These are phyloP conservation scores for Plebejus anna DNA, from an alignment of 2,888 invertebrate genomes.

Conservation along the genomic window DNA sequence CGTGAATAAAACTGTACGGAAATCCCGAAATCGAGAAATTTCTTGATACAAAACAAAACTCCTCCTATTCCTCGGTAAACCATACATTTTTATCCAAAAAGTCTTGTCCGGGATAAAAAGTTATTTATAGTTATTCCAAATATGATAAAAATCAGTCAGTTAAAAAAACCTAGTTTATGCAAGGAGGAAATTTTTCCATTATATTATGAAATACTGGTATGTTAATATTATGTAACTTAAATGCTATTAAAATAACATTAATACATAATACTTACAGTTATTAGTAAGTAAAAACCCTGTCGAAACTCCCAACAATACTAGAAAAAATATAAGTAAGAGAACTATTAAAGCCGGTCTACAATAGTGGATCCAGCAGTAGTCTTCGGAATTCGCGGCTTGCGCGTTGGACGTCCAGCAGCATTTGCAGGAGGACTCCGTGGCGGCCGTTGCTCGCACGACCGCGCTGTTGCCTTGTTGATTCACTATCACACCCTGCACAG, in stretches of 20 bases:
- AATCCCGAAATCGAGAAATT: not conserved
- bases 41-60: not conserved
- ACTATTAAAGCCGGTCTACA: conserved; percentile 77
- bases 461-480: conserved; percentile 77
- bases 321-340: conserved; percentile 74
- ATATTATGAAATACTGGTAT: no score
- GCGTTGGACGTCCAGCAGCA: conserved; percentile 64
- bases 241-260: not conserved
- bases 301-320: conserved; percentile 77
- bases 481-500: conserved; percentile 74
- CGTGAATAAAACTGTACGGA: conserved; percentile 42
- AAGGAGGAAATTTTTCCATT: no score
- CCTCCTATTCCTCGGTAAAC: not conserved
- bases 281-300: conserved; percentile 80
- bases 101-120: no score
- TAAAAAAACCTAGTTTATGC: no score
- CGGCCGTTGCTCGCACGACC: conserved; percentile 58
- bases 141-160: not conserved
- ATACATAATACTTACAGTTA: conserved; percentile 72
- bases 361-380: conserved; percentile 77
- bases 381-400: conserved; percentile 68
- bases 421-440: conserved; percentile 55
- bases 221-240: not conserved
- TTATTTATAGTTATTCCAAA: no score
- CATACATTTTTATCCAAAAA: not conserved